These are phyloP conservation scores for Zootoca vivipara DNA, from an alignment of 2,113 vertebrate species.

Conservation along the genomic window DNA sequence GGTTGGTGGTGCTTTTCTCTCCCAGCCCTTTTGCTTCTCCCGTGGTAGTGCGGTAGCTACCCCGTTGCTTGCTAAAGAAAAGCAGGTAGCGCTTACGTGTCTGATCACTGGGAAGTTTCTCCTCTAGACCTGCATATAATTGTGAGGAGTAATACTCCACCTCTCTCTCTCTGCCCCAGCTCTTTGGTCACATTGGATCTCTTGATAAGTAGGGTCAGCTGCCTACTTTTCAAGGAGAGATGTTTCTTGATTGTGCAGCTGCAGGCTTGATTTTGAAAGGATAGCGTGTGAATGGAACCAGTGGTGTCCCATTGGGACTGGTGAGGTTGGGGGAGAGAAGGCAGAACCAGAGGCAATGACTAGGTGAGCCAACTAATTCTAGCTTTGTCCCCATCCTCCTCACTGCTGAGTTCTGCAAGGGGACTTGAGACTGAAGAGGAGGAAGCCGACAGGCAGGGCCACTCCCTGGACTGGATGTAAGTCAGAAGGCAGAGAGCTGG, in stretches of 20 bases:
- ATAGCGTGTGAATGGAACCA: not conserved
- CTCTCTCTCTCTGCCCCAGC: too few relatives aligned
- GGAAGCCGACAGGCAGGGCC: too few relatives aligned
- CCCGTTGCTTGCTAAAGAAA: not conserved
- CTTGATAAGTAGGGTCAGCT: not conserved
- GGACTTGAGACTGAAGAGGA: too few relatives aligned
- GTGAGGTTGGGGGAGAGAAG: too few relatives aligned
- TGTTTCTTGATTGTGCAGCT: not conserved
- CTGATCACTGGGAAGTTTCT: not conserved
- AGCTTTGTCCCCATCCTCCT: too few relatives aligned
- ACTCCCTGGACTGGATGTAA: too few relatives aligned
- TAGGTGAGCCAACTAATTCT: too few relatives aligned
- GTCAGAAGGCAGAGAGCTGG: too few relatives aligned
- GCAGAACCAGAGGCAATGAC: too few relatives aligned
- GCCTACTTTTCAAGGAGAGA: not conserved
- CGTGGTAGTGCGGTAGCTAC: not conserved
- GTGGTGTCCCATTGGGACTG: too few relatives aligned
- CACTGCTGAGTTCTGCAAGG: too few relatives aligned
- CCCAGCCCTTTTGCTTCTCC: not conserved
- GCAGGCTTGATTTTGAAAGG: not conserved
- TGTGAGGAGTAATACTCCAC: not conserved
- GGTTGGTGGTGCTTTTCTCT: not conserved
- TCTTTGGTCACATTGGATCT: not conserved
- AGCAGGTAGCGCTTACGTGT: not conserved
- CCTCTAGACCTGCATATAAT: not conserved